A percentile compares a stretch with the other conserved stretches of the same genome.
These are phyloP conservation scores for Sycophila texana DNA, from an alignment of 2,888 invertebrate species.

Conservation along the genomic window DNA sequence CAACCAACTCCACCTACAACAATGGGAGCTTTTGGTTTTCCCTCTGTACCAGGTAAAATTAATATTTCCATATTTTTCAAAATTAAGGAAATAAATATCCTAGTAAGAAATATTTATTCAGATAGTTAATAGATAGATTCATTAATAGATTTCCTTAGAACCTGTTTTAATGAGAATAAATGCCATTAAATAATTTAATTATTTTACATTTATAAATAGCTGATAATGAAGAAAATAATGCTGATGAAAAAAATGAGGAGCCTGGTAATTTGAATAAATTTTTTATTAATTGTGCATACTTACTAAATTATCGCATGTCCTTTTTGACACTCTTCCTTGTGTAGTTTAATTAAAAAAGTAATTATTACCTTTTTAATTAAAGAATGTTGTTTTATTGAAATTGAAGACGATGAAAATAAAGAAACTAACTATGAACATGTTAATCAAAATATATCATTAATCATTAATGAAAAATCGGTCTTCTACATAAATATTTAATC, in stretches of 20 bases:
- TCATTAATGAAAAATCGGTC: too few species aligned
- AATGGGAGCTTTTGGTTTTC: constrained; percentile 64
- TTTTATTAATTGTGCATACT: neutral
- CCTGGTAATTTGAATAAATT: constrained; percentile 28
- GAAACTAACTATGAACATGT: neutral
- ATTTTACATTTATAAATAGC: too few species aligned
- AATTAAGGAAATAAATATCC: neutral
- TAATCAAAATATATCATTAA: neutral
- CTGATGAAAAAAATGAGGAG: constrained; percentile 35
- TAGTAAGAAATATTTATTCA: too few species aligned
- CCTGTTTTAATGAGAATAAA: too few species aligned
- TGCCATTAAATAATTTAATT: too few species aligned
- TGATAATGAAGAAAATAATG: constrained; percentile 2
- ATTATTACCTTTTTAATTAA: neutral
- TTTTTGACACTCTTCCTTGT: neutral
- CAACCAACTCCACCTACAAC: constrained; percentile 56
- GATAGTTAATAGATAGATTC: too few species aligned
- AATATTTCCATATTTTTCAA: neutral
- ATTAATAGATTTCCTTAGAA: too few species aligned
- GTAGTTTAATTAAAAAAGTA: neutral
- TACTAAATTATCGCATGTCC: neutral
- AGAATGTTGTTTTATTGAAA: constrained; percentile 14
- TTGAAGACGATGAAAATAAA: constrained; percentile 26
- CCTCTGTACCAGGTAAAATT: constrained; percentile 62
- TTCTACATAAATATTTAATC: too few species aligned